Evolutionary conservation across 2,888 invertebrate species (phyloP).

Genomic region (Phanerotoma sp.): DNA sequence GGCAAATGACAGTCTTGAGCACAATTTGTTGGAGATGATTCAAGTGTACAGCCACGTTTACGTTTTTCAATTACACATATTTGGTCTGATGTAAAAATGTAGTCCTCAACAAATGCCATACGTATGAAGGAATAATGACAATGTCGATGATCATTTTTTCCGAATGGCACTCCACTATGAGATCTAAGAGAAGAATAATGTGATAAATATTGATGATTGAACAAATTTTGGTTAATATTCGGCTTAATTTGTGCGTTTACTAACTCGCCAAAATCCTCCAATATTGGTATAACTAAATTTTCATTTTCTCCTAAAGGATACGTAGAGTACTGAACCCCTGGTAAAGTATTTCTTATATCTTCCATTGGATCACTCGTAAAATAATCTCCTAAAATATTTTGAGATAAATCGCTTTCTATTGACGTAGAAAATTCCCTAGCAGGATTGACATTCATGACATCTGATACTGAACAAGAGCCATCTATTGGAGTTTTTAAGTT

Average conservation of each 20-base stretch:
- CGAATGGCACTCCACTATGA: conserved; percentile 15
- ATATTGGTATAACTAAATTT: conserved; percentile 6
- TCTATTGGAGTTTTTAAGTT: neutral
- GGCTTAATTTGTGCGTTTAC: neutral
- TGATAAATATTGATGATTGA: conserved; percentile 14
- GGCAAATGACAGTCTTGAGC: conserved; percentile 29
- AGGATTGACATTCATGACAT: neutral
- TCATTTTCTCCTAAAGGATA: conserved; percentile 7
- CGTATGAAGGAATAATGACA: conserved; percentile 19
- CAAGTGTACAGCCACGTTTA: conserved; percentile 13
- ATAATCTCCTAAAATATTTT: conserved; percentile 3
- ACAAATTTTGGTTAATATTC: neutral
- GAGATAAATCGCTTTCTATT: neutral
- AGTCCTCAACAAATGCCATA: conserved; percentile 15
- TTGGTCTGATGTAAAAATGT: conserved; percentile 27
- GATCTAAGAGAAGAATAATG: conserved; percentile 29
- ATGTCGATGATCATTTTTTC: conserved; percentile 28
- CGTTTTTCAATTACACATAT: conserved; percentile 35
- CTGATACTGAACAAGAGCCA: neutral
- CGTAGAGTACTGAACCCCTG: conserved; percentile 12
- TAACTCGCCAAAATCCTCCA: conserved; percentile 8
- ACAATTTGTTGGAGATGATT: conserved; percentile 16
- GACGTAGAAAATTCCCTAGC: neutral
- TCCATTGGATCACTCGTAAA: conserved; percentile 10
- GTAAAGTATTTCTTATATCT: conserved; percentile 7